Percentiles rank a stretch among this genome's conserved stretches.
phyloP scores from a whole-genome alignment of 2,113 vertebrate genomes.

The Periophthalmodon schlosseri region DNA sequence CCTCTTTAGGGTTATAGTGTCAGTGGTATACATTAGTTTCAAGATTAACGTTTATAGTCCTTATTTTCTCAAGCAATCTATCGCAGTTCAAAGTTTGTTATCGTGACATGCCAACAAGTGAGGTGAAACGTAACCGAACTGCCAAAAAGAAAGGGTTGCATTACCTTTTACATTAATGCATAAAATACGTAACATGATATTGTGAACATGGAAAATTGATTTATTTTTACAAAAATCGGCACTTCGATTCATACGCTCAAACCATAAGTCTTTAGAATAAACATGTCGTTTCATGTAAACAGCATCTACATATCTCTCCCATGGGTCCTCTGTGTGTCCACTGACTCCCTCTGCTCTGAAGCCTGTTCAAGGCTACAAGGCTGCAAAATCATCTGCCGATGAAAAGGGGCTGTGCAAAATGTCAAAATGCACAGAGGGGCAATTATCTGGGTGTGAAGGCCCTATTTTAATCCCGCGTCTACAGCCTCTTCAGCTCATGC shows the following conservation, averaged over 20 bases:
- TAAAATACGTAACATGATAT: too few species aligned
- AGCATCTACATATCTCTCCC: conserved; percentile 2
- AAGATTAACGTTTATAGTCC: too few species aligned
- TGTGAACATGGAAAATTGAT: too few species aligned
- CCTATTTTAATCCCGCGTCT: conserved; percentile 25
- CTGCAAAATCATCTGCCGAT: conserved; percentile 21
- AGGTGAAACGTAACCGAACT: too few species aligned
- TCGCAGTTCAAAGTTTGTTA: too few species aligned
- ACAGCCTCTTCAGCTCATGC: conserved; percentile 9
- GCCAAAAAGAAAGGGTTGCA: too few species aligned
- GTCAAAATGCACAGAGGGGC: not conserved
- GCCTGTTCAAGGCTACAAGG: conserved; percentile 29
- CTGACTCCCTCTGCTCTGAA: not conserved
- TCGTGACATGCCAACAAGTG: too few species aligned
- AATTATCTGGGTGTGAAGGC: conserved; percentile 21
- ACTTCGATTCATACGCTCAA: not conserved
- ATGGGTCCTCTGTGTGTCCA: conserved; percentile 8
- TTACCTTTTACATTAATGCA: too few species aligned
- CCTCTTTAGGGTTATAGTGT: too few species aligned
- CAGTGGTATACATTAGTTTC: too few species aligned
- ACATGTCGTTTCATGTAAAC: not conserved
- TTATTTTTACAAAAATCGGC: not conserved
- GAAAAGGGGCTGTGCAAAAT: conserved; percentile 27
- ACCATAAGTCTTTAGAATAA: not conserved
- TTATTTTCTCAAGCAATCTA: too few species aligned